These are phyloP conservation scores for Creontiades dilutus DNA, from an alignment of 2,888 invertebrate species.

Conservation along the genomic window DNA sequence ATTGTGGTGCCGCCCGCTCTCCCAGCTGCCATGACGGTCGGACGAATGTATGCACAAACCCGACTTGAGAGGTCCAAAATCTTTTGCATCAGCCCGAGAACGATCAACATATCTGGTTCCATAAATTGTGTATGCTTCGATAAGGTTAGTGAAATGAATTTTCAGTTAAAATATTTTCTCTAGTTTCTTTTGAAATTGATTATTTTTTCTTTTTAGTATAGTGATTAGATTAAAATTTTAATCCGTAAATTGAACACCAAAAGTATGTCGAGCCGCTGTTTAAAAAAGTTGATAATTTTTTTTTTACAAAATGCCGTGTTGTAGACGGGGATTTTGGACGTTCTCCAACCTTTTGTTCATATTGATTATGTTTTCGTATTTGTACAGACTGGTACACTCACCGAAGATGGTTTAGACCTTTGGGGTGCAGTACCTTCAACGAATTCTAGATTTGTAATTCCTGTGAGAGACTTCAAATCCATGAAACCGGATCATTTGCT, in stretches of 20 bases:
- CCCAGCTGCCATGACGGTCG: constrained; percentile 98
- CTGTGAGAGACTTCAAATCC: constrained; percentile 80
- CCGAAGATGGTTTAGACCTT: constrained; percentile 97
- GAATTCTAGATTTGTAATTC: constrained; percentile 79
- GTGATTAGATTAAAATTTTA: too few species aligned
- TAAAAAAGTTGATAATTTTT: too few species aligned
- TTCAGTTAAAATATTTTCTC: too few species aligned
- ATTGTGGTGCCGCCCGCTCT: constrained; percentile 97
- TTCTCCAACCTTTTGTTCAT: too few species aligned
- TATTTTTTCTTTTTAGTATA: too few species aligned
- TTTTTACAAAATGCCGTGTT: too few species aligned
- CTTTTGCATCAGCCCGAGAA: constrained; percentile 94
- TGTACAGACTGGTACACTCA: constrained; percentile 93
- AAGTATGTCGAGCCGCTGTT: too few species aligned
- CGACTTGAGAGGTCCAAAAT: constrained; percentile 88
- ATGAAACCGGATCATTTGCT: constrained; percentile 81
- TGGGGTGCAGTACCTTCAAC: constrained; percentile 90
- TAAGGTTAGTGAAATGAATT: constrained; percentile 85
- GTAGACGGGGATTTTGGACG: too few species aligned
- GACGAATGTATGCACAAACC: constrained; percentile 92
- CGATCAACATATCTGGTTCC: constrained; percentile 95
- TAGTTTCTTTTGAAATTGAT: too few species aligned
- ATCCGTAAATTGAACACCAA: too few species aligned
- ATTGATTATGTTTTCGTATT: background rate
- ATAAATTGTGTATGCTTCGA: constrained; percentile 94